These are phyloP conservation scores for Epizoanthus ramosus DNA, from an alignment of 92 coral and sea anemone genomes.

Conservation along the genomic window DNA sequence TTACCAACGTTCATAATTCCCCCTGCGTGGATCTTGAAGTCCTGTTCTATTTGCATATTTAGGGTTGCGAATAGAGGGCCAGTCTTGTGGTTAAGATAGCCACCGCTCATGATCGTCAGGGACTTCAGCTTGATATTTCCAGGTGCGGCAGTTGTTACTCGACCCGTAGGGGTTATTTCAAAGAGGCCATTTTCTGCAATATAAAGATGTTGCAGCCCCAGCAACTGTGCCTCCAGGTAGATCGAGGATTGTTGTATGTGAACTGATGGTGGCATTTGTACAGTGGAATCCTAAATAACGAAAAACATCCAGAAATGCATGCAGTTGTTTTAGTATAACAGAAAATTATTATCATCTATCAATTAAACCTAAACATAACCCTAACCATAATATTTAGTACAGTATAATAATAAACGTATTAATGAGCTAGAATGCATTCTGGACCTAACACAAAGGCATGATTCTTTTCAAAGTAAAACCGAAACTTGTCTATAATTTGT, in stretches of 20 bases:
- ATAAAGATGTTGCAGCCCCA: constrained; percentile 52
- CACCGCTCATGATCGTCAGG: constrained; percentile 62
- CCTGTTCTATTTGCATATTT: constrained; percentile 34
- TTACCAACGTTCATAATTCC: constrained; percentile 56
- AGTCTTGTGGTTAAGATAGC: constrained; percentile 57
- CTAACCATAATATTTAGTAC: too few relatives aligned
- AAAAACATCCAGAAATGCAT: not conserved
- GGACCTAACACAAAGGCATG: too few relatives aligned
- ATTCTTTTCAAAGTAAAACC: too few relatives aligned
- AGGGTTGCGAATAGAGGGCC: constrained; percentile 43
- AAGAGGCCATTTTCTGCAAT: constrained; percentile 55
- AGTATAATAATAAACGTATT: too few relatives aligned
- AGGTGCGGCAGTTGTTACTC: constrained; percentile 47
- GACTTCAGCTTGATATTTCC: constrained; percentile 53
- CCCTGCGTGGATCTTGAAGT: constrained; percentile 62
- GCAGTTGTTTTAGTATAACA: not conserved
- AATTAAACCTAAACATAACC: not conserved
- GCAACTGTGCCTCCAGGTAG: constrained; percentile 42
- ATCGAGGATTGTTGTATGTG: constrained; percentile 45
- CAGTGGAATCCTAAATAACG: constrained; percentile 41
- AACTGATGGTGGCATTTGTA: constrained; percentile 43
- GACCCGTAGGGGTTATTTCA: constrained; percentile 59
- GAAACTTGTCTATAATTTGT: too few relatives aligned
- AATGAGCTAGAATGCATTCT: too few relatives aligned
- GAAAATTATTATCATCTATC: not conserved